Evolutionary conservation across 2,113 vertebrate species (phyloP).

Genomic region (Alosa alosa): DNA sequence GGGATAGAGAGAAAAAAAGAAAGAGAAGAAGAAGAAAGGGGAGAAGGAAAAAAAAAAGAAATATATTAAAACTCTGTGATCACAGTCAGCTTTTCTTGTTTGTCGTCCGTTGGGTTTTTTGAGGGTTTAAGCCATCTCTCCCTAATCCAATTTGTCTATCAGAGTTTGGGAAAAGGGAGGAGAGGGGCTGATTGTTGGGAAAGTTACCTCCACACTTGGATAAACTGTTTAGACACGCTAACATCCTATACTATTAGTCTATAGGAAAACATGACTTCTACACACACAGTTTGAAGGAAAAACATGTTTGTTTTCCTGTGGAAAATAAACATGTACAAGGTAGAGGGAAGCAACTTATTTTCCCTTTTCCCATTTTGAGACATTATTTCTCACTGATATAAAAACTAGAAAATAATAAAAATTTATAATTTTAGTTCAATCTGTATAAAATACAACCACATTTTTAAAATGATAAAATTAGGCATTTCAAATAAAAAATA

Average conservation of each 20-base stretch:
- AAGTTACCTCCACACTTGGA: background rate
- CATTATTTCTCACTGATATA: no score
- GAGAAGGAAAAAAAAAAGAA: constrained; percentile 69
- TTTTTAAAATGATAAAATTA: background rate
- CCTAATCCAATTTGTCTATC: constrained; percentile 99
- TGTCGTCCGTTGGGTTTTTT: constrained; percentile 96
- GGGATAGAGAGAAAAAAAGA: constrained; percentile 55
- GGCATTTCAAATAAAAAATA: background rate
- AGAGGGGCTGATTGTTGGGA: background rate
- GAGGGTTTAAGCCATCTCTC: constrained; percentile 99
- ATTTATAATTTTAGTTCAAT: background rate
- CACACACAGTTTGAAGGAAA: background rate
- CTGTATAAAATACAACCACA: background rate
- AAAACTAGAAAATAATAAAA: no score
- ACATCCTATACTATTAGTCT: background rate
- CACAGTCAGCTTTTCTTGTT: constrained; percentile 97
- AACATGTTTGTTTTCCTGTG: background rate
- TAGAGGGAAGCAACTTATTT: no score
- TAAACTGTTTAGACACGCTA: background rate
- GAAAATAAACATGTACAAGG: no score
- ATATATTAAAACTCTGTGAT: constrained; percentile 92
- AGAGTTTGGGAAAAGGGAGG: constrained; percentile 68
- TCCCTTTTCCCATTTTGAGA: background rate
- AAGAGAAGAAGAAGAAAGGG: constrained; percentile 60
- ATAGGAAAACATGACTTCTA: background rate